phyloP scores from a whole-genome alignment of 2,113 vertebrate genomes.

The Acinonyx jubatus region DNA sequence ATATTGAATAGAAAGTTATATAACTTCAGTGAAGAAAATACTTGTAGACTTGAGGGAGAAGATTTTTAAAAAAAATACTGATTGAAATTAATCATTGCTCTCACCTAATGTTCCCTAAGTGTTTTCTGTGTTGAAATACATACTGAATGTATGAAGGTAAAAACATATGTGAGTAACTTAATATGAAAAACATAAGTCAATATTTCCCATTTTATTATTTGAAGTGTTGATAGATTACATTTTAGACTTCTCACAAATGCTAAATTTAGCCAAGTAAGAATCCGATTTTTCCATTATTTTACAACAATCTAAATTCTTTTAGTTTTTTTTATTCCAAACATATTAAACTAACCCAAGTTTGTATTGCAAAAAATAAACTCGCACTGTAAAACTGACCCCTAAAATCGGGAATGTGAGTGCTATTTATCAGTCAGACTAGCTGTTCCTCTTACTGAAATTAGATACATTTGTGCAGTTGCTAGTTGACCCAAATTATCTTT shows the following conservation, averaged over 20 bases:
- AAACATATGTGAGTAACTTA: not conserved
- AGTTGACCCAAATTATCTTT: not conserved
- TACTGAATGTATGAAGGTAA: not conserved
- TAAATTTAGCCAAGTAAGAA: not conserved
- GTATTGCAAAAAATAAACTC: not conserved
- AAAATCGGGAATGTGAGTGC: not conserved
- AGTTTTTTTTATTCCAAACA: rapidly evolving
- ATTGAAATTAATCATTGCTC: not conserved
- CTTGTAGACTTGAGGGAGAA: not conserved
- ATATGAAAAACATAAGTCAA: not conserved
- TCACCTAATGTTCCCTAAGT: not conserved
- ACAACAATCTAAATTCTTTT: not conserved
- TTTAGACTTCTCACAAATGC: not conserved
- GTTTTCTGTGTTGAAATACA: not conserved
- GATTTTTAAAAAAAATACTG: not conserved
- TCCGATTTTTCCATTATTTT: not conserved
- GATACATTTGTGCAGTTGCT: not conserved
- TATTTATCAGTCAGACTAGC: too few relatives aligned
- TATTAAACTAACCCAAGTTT: not conserved
- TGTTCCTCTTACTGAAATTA: not conserved
- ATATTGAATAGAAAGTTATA: not conserved
- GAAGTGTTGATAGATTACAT: not conserved
- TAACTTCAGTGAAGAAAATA: not conserved
- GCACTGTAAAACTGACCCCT: not conserved
- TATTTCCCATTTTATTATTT: not conserved